These are phyloP conservation scores for Acipenser ruthenus DNA, from an alignment of 2,797 vertebrate species.

Conservation along the genomic window DNA sequence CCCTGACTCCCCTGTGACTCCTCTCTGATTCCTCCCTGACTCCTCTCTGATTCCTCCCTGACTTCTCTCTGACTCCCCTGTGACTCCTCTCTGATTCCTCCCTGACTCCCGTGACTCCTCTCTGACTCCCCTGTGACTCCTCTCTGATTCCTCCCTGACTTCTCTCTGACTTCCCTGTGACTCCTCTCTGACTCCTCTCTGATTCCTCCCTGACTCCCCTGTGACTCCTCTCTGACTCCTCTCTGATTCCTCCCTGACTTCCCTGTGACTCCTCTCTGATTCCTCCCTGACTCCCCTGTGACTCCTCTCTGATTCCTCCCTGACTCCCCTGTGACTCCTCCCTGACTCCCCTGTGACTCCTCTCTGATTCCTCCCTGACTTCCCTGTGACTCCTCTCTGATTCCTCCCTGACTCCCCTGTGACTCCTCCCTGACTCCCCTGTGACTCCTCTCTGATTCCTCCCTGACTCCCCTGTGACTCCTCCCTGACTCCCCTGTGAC, in stretches of 20 bases:
- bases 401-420: too few relatives aligned
- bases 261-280: neutral
- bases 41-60: too few relatives aligned
- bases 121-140: neutral
- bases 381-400: slow-evolving; percentile 21
- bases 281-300: neutral
- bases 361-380: slow-evolving; percentile 23
- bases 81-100: neutral
- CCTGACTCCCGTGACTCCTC: neutral
- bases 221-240: too few relatives aligned
- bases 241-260: too few relatives aligned
- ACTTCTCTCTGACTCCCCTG: neutral
- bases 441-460: neutral
- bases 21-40: accelerated
- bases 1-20: neutral
- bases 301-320: neutral
- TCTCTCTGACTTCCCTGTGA: too few relatives aligned
- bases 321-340: too few relatives aligned
- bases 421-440: neutral
- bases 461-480: neutral
- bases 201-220: neutral
- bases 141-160: neutral
- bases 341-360: neutral
- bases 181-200: neutral
- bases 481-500: too few relatives aligned